These are phyloP conservation scores for Plagiodera versicolora DNA, from an alignment of 2,888 invertebrate genomes.

Conservation along the genomic window DNA sequence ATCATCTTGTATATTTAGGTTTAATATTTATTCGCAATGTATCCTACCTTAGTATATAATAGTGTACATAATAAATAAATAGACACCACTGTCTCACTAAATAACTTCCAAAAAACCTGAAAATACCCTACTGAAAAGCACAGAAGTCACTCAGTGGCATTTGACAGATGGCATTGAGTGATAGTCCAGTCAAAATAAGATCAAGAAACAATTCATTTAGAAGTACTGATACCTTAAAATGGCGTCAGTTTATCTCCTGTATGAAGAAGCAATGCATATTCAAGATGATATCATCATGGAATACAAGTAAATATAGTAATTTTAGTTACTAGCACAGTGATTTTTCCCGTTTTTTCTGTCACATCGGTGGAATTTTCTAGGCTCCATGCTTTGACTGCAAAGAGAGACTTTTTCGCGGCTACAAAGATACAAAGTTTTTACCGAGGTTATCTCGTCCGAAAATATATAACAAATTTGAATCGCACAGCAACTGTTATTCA, in stretches of 20 bases:
- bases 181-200: not conserved
- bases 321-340: not conserved
- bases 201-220: not conserved
- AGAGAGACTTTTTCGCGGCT: slow-evolving; percentile 38
- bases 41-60: slow-evolving; percentile 20
- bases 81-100: not conserved
- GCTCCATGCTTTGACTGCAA: slow-evolving; percentile 14
- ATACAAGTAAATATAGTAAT: slow-evolving; percentile 4
- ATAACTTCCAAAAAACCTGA: too few species aligned
- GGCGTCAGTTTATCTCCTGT: slow-evolving; percentile 50
- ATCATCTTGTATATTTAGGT: slow-evolving; percentile 14
- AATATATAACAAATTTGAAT: slow-evolving; percentile 38
- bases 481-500: slow-evolving; percentile 46
- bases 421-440: slow-evolving; percentile 47
- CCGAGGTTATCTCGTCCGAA: slow-evolving; percentile 43
- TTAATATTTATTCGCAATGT: slow-evolving; percentile 29
- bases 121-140: too few species aligned
- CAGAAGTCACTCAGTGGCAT: not conserved
- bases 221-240: slow-evolving; percentile 29
- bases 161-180: not conserved
- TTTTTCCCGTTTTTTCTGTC: not conserved
- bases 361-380: slow-evolving; percentile 13
- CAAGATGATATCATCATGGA: slow-evolving; percentile 5
- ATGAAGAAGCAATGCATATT: slow-evolving; percentile 30
- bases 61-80: slow-evolving; percentile 24